Conservation (phyloP, 2,113 vertebrate species). For the Trematomus loennbergii region DNA sequence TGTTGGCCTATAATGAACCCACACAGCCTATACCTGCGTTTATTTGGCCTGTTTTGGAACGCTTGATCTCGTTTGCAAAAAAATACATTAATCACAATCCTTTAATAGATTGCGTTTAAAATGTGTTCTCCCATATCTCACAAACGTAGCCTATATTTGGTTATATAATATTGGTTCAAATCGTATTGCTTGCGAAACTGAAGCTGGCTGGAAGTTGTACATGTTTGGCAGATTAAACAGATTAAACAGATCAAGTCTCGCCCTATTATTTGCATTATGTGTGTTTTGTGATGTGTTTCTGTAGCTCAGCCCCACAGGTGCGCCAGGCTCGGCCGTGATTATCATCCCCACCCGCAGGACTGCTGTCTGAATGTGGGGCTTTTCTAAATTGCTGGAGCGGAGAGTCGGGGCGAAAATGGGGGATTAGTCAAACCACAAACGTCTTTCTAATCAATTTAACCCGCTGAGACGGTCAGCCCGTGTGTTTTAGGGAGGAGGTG, state of each 20-base stretch:
- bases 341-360: slow-evolving; percentile 25
- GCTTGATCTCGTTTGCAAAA: no score
- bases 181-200: neutral
- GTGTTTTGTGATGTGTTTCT: neutral
- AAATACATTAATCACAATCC: neutral
- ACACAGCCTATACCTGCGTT: neutral
- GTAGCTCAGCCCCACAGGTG: slow-evolving; percentile 48
- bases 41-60: no score
- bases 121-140: neutral
- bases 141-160: no score
- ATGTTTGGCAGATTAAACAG: neutral
- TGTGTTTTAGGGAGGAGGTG: slow-evolving; percentile 41
- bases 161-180: no score
- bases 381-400: slow-evolving; percentile 58
- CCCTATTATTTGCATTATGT: neutral
- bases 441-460: slow-evolving; percentile 81
- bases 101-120: neutral
- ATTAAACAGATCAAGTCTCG: neutral
- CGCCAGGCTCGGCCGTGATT: slow-evolving; percentile 2
- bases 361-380: slow-evolving; percentile 34
- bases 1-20: no score
- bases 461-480: slow-evolving; percentile 68
- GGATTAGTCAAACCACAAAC: slow-evolving; percentile 72
- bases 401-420: slow-evolving; percentile 43
- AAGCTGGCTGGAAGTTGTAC: neutral